A percentile compares a stretch with the other conserved stretches of the same genome.
phyloP scores from a whole-genome alignment of 2,888 invertebrate genomes.

The Chloroclystis v-ata region DNA sequence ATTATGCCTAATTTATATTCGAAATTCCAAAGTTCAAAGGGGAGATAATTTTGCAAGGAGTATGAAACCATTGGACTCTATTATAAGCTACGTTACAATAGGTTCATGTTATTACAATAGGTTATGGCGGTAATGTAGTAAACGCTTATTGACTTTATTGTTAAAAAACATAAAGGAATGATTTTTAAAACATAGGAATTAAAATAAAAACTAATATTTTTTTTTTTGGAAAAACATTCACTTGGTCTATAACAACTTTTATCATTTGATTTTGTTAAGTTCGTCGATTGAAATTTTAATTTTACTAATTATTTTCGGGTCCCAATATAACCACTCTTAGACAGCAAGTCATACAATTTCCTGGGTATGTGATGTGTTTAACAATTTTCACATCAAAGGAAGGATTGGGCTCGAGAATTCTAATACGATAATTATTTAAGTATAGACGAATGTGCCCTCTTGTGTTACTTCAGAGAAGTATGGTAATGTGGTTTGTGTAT shows the following conservation, averaged over 20 bases:
- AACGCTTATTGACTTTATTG: too few relatives aligned
- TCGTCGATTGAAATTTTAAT: too few relatives aligned
- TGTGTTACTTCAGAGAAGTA: neutral
- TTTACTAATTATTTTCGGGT: too few relatives aligned
- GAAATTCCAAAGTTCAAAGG: constrained; percentile 14
- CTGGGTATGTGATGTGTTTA: constrained; percentile 8
- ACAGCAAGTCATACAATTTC: neutral
- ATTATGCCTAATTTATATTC: constrained; percentile 12
- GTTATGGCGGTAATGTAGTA: too few relatives aligned
- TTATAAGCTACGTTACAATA: too few relatives aligned
- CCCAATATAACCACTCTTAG: neutral
- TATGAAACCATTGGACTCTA: neutral
- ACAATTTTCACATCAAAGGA: constrained; percentile 19
- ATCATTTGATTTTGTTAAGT: too few relatives aligned
- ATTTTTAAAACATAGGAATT: too few relatives aligned
- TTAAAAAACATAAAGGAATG: too few relatives aligned
- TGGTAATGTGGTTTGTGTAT: neutral
- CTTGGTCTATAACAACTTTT: too few relatives aligned
- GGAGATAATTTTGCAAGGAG: neutral
- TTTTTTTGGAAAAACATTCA: too few relatives aligned
- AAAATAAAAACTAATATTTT: too few relatives aligned
- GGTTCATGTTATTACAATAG: too few relatives aligned
- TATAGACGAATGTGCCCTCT: neutral
- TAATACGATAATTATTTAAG: constrained; percentile 7
- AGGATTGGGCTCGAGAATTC: constrained; percentile 7